Evolutionary conservation across 2,113 vertebrate genomes (phyloP), one percentile per base, ranked within the genome.

Genomic region (Naja naja): DNA sequence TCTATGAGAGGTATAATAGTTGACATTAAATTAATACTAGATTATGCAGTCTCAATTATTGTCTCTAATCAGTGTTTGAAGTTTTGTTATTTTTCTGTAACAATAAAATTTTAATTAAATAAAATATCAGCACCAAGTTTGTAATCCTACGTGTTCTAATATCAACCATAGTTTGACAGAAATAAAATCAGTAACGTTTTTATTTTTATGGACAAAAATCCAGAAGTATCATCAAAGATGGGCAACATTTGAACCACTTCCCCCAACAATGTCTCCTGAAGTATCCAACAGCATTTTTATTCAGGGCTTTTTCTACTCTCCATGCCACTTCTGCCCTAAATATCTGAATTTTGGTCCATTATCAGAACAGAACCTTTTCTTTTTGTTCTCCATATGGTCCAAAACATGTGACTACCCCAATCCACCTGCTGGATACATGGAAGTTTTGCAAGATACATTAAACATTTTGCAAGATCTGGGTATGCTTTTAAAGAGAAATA

Each of bases 1-100:
- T 97, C 93, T 97, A 97, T 97, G 96, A 97, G 95, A 97, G 93
- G 93, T 96, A 95, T 96, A 97, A 96, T 94, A 95, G 96, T 95
- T 96, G 95, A 96, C 94, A 96, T 97, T 97, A 95, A 96, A 94
- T 96, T 96, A 96, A 96, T 97, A 96, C 95, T 95, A 91, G 94
- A 94, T 95, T 93, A 96, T 60, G 95, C 85, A 94, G 95, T 96
- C 91, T 96, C 94, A 95, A 96, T 95, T 94, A 88, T 85, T 69
- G 27, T 94, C 93, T 96, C 96, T 96, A 96, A 96, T 97, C 95
- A 27, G 0, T 93, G 55, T 87, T 53, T 45, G 4, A 25, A 93
- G 95, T 94, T 94, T 94, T 95, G 45, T 12, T 94, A 88, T 95
- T 81, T 81, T 81, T 74, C 16, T 81, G 39, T 81, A 81, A 81